A percentile compares a stretch with the other conserved stretches of the same genome.
phyloP scores from a whole-genome alignment of 2,888 invertebrate genomes.

The Actias luna region DNA sequence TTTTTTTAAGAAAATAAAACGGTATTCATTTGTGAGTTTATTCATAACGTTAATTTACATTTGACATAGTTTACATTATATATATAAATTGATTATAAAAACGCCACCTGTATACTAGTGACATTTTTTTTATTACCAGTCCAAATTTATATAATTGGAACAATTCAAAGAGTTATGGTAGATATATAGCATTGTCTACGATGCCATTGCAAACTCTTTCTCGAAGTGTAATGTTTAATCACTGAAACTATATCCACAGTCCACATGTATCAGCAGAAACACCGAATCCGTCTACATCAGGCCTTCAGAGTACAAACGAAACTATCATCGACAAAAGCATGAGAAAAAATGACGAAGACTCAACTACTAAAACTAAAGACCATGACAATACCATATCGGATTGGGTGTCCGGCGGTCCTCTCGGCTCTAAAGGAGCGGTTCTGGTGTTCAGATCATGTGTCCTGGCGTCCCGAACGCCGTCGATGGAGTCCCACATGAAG shows the following conservation, averaged over 20 bases:
- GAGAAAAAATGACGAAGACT: slow-evolving; percentile 67
- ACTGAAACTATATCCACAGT: slow-evolving; percentile 45
- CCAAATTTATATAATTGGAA: background rate
- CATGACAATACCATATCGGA: slow-evolving; percentile 62
- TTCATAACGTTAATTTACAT: too few relatives aligned
- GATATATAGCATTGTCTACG: background rate
- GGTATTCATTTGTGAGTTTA: too few relatives aligned
- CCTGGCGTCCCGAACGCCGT: slow-evolving; percentile 72
- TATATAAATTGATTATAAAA: too few relatives aligned
- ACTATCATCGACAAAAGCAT: slow-evolving; percentile 55
- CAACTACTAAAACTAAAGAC: slow-evolving; percentile 46
- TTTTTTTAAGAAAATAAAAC: too few relatives aligned
- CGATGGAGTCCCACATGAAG: slow-evolving; percentile 72
- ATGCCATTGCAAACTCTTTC: background rate
- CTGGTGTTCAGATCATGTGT: slow-evolving; percentile 86
- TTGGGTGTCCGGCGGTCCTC: slow-evolving; percentile 82
- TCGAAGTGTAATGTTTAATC: background rate
- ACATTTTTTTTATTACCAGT: background rate
- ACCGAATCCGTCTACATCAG: slow-evolving; percentile 72
- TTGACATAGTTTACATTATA: too few relatives aligned
- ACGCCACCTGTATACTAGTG: too few relatives aligned
- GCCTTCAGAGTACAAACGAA: slow-evolving; percentile 54
- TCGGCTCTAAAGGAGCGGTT: slow-evolving; percentile 84
- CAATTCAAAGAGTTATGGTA: background rate
- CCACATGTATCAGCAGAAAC: slow-evolving; percentile 77